Evolutionary conservation across 2,888 invertebrate genomes (phyloP), one percentile per base, ranked within the genome.

Genomic region (Vandiemenella viatica): DNA sequence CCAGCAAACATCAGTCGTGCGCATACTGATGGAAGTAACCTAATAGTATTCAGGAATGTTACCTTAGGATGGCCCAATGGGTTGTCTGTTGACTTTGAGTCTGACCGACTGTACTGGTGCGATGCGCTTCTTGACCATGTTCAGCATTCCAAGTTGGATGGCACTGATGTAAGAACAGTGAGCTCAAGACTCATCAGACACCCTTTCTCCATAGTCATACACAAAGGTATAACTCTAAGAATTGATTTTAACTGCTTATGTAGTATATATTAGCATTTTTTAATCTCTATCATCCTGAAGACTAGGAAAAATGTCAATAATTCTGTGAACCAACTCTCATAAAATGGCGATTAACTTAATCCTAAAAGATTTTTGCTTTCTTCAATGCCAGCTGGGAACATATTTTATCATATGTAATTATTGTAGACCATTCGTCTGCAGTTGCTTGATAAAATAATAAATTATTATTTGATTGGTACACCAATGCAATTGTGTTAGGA

Each of bases 51-150:
- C 62, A 81, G 84, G 56, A 88, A 91, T 61, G 79, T 92, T 0
- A 87, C 93, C 0, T 72, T 96, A 0, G 95, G 95, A 3, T 97
- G 96, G 96, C 97, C 97, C 0, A 97, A 97, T 64, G 96, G 96
- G 0, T 69, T 97, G 4, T 88, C 92, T 1, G 87, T 97, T 54
- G 97, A 97, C 67, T 91, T 88, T 61, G 75, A 75, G 32, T 77
- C 79, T 16, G 85, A 95, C 64, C 75, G 93, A 13, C 72, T 97
- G 0, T 97, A 96, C 67, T 97, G 97, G 96, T 95, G 93, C 61
- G 97, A 97, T 63, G 96, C 96, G 3, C 68, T 93, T 2, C 71
- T 96, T 6, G 96, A 97, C 66, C 93, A 96, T 66, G 91, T 96
- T 0, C 95, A 95, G 61, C 92, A 95, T 63, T 83, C 92, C 0